Percentiles rank a stretch among this genome's conserved stretches.
Conservation (phyloP, 2,797 vertebrate genomes). For the Malurus leucopterus region DNA sequence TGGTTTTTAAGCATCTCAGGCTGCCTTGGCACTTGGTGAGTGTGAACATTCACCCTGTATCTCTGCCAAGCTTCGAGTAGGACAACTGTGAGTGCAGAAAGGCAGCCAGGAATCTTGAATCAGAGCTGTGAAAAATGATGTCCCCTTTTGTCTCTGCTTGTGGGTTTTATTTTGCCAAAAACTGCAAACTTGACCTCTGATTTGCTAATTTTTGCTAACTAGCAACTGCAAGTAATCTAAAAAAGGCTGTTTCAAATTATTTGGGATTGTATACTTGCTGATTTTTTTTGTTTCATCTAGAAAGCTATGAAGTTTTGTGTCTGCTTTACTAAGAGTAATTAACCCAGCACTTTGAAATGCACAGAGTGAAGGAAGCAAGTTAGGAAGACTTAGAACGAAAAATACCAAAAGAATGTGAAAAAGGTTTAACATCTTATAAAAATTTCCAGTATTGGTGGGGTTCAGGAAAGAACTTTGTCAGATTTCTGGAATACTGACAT, state of each 20-base stretch:
- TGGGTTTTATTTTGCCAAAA: not conserved
- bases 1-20: not conserved
- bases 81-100: not conserved
- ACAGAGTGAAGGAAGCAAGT: not conserved
- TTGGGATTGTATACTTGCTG: not conserved
- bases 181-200: not conserved
- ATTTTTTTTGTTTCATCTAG: not conserved
- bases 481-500: not conserved
- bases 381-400: not conserved
- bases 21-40: not conserved
- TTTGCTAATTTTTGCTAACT: not conserved
- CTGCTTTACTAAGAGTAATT: not conserved
- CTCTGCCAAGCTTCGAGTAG: not conserved
- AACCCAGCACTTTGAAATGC: not conserved
- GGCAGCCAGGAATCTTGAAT: not conserved
- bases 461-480: not conserved
- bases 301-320: not conserved
- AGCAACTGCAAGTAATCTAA: not conserved
- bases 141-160: not conserved
- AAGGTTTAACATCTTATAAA: not conserved
- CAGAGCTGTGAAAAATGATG: not conserved
- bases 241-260: not conserved
- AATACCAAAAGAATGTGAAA: not conserved
- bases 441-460: fast-evolving
- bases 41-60: not conserved